Percentiles rank a stretch among this genome's conserved stretches.
phyloP scores from a whole-genome alignment of 1,140 invertebrate species.

The Musca domestica region DNA sequence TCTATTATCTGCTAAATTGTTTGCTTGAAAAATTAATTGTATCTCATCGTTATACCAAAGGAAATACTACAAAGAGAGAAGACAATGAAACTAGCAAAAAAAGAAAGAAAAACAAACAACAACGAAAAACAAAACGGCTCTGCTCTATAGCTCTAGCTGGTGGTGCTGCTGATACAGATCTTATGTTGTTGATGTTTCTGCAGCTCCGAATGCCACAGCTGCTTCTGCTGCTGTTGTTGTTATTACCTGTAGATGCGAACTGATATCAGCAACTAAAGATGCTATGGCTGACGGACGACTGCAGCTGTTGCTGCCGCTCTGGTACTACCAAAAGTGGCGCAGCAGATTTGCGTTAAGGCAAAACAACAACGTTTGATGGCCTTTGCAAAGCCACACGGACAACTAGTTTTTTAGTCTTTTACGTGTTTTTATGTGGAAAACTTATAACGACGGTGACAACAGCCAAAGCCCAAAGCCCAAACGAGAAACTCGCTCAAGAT shows the following conservation, averaged over 20 bases:
- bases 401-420: constrained; percentile 29
- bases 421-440: constrained; percentile 28
- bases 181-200: no score
- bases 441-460: constrained; percentile 19
- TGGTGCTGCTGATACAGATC: no score
- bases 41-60: neutral
- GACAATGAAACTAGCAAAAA: no score
- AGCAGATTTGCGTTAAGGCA: constrained; percentile 17
- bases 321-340: neutral
- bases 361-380: constrained; percentile 15
- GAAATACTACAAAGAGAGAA: no score
- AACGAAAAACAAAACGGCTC: no score
- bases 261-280: no score
- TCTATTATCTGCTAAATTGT: constrained; percentile 22
- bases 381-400: constrained; percentile 21
- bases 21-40: constrained; percentile 18
- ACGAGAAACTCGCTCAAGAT: neutral
- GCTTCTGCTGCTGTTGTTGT: neutral
- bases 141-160: no score
- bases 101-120: no score
- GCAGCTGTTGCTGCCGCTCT: no score
- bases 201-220: no score
- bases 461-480: constrained; percentile 19
- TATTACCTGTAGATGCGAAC: neutral
- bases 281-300: no score